These are phyloP conservation scores for Protodeltote pygarga DNA, from an alignment of 2,888 invertebrate genomes.

Conservation along the genomic window DNA sequence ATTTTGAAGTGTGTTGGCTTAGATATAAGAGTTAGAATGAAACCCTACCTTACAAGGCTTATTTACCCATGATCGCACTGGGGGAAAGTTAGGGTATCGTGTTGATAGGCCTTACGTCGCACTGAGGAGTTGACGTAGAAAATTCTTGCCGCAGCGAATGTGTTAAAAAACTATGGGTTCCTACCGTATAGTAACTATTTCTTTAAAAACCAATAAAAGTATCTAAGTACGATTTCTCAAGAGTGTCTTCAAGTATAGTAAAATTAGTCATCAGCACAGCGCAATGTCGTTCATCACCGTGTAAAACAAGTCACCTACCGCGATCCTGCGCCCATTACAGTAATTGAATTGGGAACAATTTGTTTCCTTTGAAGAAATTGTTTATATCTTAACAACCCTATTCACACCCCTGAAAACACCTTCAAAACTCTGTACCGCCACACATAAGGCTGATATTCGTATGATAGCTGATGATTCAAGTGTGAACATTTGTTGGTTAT, in stretches of 20 bases:
- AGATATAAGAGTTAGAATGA: too few species aligned
- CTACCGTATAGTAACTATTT: too few species aligned
- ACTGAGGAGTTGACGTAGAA: too few species aligned
- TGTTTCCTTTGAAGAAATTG: conserved; percentile 70
- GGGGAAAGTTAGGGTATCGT: too few species aligned
- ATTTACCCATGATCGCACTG: too few species aligned
- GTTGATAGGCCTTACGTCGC: too few species aligned
- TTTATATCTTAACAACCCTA: conserved; percentile 57
- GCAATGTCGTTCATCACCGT: conserved; percentile 43
- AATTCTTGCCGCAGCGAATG: too few species aligned
- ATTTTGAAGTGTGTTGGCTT: too few species aligned
- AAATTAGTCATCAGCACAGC: conserved; percentile 21
- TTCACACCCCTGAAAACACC: not conserved
- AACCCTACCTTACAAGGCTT: too few species aligned
- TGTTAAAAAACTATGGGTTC: too few species aligned
- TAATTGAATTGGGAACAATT: conserved; percentile 70
- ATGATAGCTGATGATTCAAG: conserved; percentile 9
- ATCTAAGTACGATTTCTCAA: conserved; percentile 8
- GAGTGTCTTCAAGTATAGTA: conserved; percentile 18
- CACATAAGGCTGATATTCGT: conserved; percentile 26
- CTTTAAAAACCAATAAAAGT: too few species aligned
- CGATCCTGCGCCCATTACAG: conserved; percentile 61
- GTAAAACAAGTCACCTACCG: conserved; percentile 22
- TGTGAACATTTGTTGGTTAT: conserved; percentile 18
- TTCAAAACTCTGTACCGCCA: conserved; percentile 6